A percentile compares a stretch with the other conserved stretches of the same genome.
phyloP scores from a whole-genome alignment of 2,888 invertebrate species.

The Cartodere bifasciata region DNA sequence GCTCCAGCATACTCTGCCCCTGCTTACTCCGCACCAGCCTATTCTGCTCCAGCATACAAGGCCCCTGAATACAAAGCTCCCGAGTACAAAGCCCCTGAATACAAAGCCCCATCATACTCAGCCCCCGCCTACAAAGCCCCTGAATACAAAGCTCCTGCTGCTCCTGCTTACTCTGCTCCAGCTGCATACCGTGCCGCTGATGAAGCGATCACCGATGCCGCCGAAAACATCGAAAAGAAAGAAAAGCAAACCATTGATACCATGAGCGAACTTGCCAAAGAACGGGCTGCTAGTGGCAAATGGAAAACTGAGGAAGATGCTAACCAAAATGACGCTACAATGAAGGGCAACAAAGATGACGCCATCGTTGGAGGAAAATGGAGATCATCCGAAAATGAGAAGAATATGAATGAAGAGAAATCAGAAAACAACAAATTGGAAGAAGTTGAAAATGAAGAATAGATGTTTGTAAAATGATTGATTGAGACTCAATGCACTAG shows the following conservation, averaged over 20 bases:
- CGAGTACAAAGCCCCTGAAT: conserved; percentile 11
- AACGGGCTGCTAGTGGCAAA: conserved; percentile 13
- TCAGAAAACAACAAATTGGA: too few species aligned
- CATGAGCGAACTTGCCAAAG: conserved; percentile 21
- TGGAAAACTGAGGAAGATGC: too few species aligned
- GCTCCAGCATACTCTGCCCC: conserved; percentile 10
- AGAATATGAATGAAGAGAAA: too few species aligned
- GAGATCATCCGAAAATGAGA: too few species aligned
- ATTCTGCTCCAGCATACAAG: conserved; percentile 6
- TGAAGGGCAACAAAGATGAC: too few species aligned
- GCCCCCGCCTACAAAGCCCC: conserved; percentile 7
- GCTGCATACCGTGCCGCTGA: conserved; percentile 11
- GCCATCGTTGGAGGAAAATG: too few species aligned
- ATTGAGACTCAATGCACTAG: too few species aligned
- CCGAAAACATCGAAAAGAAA: conserved; percentile 16
- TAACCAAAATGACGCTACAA: too few species aligned
- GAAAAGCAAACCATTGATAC: conserved; percentile 23
- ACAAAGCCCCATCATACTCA: conserved; percentile 10
- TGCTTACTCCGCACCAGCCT: conserved; percentile 12
- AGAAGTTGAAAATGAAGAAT: too few species aligned
- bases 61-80: conserved; percentile 9
- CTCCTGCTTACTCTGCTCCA: conserved; percentile 10
- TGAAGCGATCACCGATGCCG: conserved; percentile 4
- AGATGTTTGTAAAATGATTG: too few species aligned
- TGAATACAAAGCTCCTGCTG: conserved; percentile 8